Base-by-base conservation (phyloP, 2,113 vertebrate genomes). In the Leucosticte australis region DNA sequence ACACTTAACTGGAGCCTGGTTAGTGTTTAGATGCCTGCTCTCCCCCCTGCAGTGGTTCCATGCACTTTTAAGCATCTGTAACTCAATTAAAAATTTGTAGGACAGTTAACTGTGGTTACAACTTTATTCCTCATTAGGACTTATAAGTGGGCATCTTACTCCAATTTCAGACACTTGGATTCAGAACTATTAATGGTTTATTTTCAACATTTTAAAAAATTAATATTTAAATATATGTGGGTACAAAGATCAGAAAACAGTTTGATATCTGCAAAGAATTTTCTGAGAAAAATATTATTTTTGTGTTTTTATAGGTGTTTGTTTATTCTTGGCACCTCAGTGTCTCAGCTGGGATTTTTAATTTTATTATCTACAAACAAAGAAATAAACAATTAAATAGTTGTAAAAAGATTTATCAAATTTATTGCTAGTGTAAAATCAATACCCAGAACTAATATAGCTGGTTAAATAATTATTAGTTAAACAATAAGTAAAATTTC, bases 401-500 rank as follows among this genome's bases (percentile, higher is more conserved):
- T 35, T 60, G 31, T 64, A 78, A 95, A 95, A 93, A 78, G 41
- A 81, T 89, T 68, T 90, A 75, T 68, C 14, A 39, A 53, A 75
- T 86, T 75, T 81, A 81, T 49, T 64, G 28, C 13, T 53, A 70
- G 69, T 53, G 42, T 68, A 87, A 93, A 95, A 89, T 39, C 60
- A 90, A 89, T 76, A 87, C 3, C 11, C 41, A 81, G 57, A 93
- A 90, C 39, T 81, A 88, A 92, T 55, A 62, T 8, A 89, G 13
- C 41, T 65, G 16, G 53, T 73, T 78, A 92, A 87, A 87, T 60
- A 75, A 88, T 79, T 81, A 87, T 78, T 92, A 70, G 64, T 56
- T 93, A 94, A 92, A 89, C 52, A 89, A 20, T 42, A 89, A 80
- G n/a, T 46, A 74, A 82, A 88, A 90, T 70, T 78, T 90, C n/a